These are phyloP conservation scores for Andrena praecox DNA, from an alignment of 2,888 invertebrate species.

Conservation along the genomic window DNA sequence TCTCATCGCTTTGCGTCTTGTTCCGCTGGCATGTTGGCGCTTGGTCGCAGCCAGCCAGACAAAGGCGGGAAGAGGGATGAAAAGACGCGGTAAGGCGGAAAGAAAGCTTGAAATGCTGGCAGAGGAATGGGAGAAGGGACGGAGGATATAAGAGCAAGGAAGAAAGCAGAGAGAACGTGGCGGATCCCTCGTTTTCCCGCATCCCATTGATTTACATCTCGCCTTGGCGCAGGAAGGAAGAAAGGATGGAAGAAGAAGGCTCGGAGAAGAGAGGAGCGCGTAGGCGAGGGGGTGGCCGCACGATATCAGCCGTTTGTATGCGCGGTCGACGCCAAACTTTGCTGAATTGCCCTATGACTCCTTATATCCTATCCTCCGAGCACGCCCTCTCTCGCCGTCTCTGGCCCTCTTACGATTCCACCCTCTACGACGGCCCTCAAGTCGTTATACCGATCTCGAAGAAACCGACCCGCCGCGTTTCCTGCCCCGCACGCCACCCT, in stretches of 20 bases:
- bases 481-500: background rate
- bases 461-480: slow-evolving; percentile 61
- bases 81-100: slow-evolving; percentile 39
- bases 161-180: slow-evolving; percentile 61
- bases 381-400: slow-evolving; percentile 55
- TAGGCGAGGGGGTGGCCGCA: slow-evolving; percentile 66
- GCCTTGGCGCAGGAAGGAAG: slow-evolving; percentile 76
- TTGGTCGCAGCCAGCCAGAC: slow-evolving; percentile 73
- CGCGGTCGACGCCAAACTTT: slow-evolving; percentile 84
- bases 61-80: slow-evolving; percentile 59
- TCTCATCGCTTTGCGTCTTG: slow-evolving; percentile 37
- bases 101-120: slow-evolving; percentile 47
- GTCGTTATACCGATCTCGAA: slow-evolving; percentile 76
- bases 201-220: slow-evolving; percentile 84
- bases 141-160: slow-evolving; percentile 51
- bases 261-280: slow-evolving; percentile 50
- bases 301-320: slow-evolving; percentile 84
- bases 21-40: slow-evolving; percentile 64
- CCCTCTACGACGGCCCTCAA: slow-evolving; percentile 56
- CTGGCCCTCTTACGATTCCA: slow-evolving; percentile 64
- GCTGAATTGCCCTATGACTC: slow-evolving; percentile 84
- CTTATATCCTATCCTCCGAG: slow-evolving; percentile 76
- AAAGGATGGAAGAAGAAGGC: slow-evolving; percentile 62
- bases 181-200: slow-evolving; percentile 76
- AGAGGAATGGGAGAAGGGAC: slow-evolving; percentile 44